A percentile compares a stretch with the other conserved stretches of the same genome.
These are phyloP conservation scores for Taphrorychus bicolor DNA, from an alignment of 2,888 invertebrate species.

Conservation along the genomic window DNA sequence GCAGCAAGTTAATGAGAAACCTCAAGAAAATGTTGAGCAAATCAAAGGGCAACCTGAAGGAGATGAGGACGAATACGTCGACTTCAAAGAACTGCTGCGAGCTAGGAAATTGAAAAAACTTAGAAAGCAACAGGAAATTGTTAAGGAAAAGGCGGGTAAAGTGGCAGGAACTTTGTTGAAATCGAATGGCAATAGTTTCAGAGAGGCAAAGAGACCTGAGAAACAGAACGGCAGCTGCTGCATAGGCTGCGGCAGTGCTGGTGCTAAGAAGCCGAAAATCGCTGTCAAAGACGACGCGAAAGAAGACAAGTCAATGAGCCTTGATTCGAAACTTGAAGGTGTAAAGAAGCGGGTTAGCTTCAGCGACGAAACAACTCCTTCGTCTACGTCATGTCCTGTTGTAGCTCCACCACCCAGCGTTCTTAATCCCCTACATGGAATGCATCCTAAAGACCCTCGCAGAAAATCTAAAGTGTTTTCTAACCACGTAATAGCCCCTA, in stretches of 20 bases:
- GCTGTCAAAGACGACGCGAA: neutral
- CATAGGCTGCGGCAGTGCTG: neutral
- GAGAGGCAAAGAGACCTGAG: neutral
- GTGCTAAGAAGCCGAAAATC: neutral
- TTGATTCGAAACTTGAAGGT: too few species aligned
- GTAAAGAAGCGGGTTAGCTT: conserved; percentile 4
- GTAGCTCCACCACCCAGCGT: neutral
- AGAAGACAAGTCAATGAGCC: neutral
- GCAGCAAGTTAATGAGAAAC: neutral
- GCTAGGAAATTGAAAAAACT: conserved; percentile 48
- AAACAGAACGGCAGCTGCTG: neutral
- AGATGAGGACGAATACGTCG: conserved; percentile 45
- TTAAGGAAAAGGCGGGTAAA: neutral
- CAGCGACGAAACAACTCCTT: conserved; percentile 18
- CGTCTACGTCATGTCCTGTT: conserved; percentile 13
- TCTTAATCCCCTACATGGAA: neutral
- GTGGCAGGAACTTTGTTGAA: neutral
- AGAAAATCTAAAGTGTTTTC: conserved; percentile 5
- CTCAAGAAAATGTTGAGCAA: neutral
- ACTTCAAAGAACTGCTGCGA: conserved; percentile 47
- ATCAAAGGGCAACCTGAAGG: conserved; percentile 4
- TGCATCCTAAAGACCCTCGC: conserved; percentile 24
- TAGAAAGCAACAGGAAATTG: conserved; percentile 42
- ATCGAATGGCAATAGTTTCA: neutral
- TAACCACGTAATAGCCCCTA: conserved; percentile 32